Base-by-base conservation (phyloP, 2,888 invertebrate genomes). In the Acleris literana region DNA sequence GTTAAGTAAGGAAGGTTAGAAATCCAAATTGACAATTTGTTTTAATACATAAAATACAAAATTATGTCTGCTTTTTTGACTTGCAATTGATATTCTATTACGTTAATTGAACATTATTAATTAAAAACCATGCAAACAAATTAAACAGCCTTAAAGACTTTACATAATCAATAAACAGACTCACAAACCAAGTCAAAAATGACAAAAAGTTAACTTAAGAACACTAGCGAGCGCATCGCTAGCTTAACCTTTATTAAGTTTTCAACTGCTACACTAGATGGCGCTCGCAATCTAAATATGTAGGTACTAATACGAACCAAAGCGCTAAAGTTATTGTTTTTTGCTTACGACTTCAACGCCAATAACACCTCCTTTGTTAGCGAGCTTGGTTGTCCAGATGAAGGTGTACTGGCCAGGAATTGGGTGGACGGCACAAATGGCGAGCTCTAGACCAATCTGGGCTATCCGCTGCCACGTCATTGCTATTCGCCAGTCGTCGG, bases 401-500 rank as follows among this genome's bases (percentile, higher is more conserved):
- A 99, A 99, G 85, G 96, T 96, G 91, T 98, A 97, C 93, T 99
- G 97, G 76, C 99, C 98, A 61, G 99, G 99, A 80, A 99, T 97
- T 67, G 99, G 99, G 93, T 99, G 99, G 79, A 99, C 96, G 80
- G 98, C 98, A 93, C 99, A 99, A 85, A 99, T 97, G 77, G 96
- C 93, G 79, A 99, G 94, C 93, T 99, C 99, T 83, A 98, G 94
- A 69, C 95, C 94, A 85, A 99, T 98, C 93, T 97, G 97, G 81
- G 96, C 95, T 90, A 99, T 97, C 90, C 99, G 95, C 92, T 99
- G 98, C 96, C 98, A 98, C 77, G 99, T 99, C 97, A 99, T 98
- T 82, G 99, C 99, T 93, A 99, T 99, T 86, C 99, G 95, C 99
- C 99, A 99, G 94, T 99, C 99, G 90, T 99, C 99, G 75, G 99